These are phyloP conservation scores for Globodera rostochiensis DNA, from an alignment of 1,140 invertebrate species.

Conservation along the genomic window DNA sequence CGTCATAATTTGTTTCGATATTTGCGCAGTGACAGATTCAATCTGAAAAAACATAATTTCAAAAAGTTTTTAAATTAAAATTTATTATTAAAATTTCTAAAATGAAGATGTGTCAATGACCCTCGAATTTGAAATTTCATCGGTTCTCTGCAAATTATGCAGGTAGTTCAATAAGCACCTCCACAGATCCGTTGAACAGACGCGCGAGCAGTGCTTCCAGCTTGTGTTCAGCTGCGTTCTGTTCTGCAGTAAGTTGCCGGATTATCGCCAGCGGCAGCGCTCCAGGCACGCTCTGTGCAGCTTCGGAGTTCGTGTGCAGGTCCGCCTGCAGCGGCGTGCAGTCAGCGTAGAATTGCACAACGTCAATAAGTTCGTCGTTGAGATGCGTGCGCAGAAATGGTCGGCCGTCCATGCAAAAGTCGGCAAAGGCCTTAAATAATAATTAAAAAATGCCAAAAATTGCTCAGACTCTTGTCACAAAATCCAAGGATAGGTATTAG, in stretches of 20 bases:
- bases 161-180: neutral
- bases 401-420: conserved; percentile 35
- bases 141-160: neutral
- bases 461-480: neutral
- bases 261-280: conserved; percentile 10
- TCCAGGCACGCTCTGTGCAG: neutral
- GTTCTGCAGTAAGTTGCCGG: conserved; percentile 4
- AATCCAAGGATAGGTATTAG: too few species aligned
- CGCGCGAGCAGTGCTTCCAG: conserved; percentile 12
- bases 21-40: conserved; percentile 12
- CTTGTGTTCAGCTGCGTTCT: conserved; percentile 17
- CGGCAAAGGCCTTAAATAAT: conserved; percentile 38
- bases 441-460: neutral
- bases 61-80: too few species aligned
- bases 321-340: conserved; percentile 27
- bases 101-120: too few species aligned
- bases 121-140: too few species aligned
- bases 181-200: neutral
- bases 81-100: neutral
- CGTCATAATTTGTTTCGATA: conserved; percentile 1
- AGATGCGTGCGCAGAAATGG: conserved; percentile 34
- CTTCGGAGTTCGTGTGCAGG: conserved; percentile 23
- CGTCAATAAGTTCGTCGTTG: conserved; percentile 43
- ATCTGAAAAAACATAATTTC: neutral
- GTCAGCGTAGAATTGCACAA: conserved; percentile 37